phyloP scores from a whole-genome alignment of 2,113 vertebrate genomes.

The Barbus barbus region DNA sequence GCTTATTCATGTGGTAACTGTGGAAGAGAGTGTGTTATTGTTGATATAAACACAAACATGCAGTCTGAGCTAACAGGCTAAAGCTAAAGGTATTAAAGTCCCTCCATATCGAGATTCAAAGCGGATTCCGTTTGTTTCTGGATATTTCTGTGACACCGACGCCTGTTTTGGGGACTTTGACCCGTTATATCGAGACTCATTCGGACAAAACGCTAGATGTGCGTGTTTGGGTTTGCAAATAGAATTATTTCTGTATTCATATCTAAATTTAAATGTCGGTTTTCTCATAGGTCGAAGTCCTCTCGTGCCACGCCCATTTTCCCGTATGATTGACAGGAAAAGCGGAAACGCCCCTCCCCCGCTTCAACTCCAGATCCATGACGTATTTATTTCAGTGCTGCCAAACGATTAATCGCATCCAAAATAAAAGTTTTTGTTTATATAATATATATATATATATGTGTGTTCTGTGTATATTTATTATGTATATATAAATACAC shows the following conservation, averaged over 20 bases:
- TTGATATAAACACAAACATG: background rate
- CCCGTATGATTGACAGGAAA: background rate
- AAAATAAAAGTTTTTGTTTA: no score
- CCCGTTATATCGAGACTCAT: background rate
- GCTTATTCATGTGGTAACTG: background rate
- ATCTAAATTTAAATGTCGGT: conserved; percentile 1
- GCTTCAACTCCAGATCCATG: background rate
- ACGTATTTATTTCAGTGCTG: background rate
- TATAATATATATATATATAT: no score
- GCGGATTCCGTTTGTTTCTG: background rate
- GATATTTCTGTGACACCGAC: background rate
- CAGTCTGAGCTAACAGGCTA: conserved; percentile 19
- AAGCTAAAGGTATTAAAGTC: conserved; percentile 17
- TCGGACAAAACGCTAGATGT: background rate
- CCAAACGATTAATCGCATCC: no score
- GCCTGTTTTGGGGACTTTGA: background rate
- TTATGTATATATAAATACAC: no score
- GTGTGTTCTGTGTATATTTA: no score
- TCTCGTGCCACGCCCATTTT: conserved; percentile 23
- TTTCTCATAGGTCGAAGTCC: conserved; percentile 40
- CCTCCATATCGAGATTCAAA: background rate
- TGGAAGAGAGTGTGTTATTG: background rate
- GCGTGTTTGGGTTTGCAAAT: conserved; percentile 14
- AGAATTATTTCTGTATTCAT: conserved; percentile 1
- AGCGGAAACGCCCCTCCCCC: background rate